These are phyloP conservation scores for Nematostella vectensis DNA, from an alignment of 92 coral and sea anemone species.

Conservation along the genomic window DNA sequence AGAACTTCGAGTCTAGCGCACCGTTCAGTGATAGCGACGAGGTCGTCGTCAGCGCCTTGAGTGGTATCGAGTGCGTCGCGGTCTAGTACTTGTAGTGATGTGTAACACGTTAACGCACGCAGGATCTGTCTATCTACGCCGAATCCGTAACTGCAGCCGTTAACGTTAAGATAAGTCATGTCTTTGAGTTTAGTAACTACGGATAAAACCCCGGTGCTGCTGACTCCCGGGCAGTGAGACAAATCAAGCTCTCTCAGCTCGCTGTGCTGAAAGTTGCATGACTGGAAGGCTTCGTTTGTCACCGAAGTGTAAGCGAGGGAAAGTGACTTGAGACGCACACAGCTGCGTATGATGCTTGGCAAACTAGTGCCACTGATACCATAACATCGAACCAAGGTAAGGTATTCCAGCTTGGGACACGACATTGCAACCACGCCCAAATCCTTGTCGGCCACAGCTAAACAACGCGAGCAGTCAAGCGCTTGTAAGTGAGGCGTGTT, in stretches of 20 bases:
- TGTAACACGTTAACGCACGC: constrained; percentile 12
- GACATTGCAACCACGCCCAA: constrained; percentile 35
- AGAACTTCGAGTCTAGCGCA: constrained; percentile 32
- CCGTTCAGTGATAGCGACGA: constrained; percentile 25
- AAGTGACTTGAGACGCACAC: constrained; percentile 35
- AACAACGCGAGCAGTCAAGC: constrained; percentile 62
- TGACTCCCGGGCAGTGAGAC: constrained; percentile 42
- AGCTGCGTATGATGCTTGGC: constrained; percentile 40
- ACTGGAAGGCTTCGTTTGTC: constrained; percentile 26
- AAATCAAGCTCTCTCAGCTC: constrained; percentile 39
- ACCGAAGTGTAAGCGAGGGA: constrained; percentile 63
- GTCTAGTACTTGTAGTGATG: constrained; percentile 39
- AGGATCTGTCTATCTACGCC: constrained; percentile 22
- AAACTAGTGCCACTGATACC: constrained; percentile 38
- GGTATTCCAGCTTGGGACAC: constrained; percentile 51
- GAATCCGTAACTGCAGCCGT: constrained; percentile 36
- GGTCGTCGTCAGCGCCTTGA: constrained; percentile 25
- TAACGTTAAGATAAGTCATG: constrained; percentile 31
- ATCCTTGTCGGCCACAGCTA: constrained; percentile 46
- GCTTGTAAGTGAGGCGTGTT: constrained; percentile 42
- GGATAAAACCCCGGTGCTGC: constrained; percentile 17
- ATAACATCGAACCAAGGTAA: constrained; percentile 56
- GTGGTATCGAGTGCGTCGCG: constrained; percentile 28
- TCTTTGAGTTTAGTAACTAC: constrained; percentile 27
- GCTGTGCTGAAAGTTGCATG: constrained; percentile 33